Base-by-base conservation (phyloP, 2,113 vertebrate species). In the Tragulus kanchil region DNA sequence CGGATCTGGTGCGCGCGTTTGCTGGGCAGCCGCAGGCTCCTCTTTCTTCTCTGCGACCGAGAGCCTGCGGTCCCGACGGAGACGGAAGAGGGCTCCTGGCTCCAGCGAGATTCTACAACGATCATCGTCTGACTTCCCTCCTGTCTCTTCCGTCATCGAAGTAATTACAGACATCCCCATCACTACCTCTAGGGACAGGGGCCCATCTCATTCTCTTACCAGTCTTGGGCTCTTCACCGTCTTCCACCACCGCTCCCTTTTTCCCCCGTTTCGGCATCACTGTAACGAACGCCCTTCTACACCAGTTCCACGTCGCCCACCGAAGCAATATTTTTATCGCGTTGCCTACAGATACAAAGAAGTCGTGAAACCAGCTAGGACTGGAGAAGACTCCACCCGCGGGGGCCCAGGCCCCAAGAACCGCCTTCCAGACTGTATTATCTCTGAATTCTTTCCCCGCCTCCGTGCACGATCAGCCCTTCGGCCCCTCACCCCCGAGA, bases 261-360 rank as follows among this genome's bases (percentile, higher is more conserved):
- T 99, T 99, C 54, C 98, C 99, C 97, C 99, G 98, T 96, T 99
- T 99, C 13, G 98, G 99, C 99, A 99, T 99, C 95, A 98, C 93
- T 79, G 91, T 93, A 89, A 77, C 4, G 25, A 90, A 86, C 3
- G 87, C 71, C 50, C 14, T 96, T 28, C 23, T n/a, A 73, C 83
- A 81, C 91, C 73, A 13, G 88, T 48, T 85, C 95, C 89, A 69
- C 67, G 42, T 42, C 4, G 90, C 78, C 77, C 93, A 25, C 36
- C 93, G 50, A 73, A 96, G 62, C 77, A 96, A 23, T 73, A 75
- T 95, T 73, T 91, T 92, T 77, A 71, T 61, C 13, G 42, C 12
- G 64, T 17, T 52, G 61, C 81, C 93, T 96, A 59, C 21, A 67
- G 15, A 65, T 31, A 71, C 61, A 97, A 94, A 90, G 13, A 95